phyloP scores from a whole-genome alignment of 2,888 invertebrate species.

The Drosophila melanosoma region DNA sequence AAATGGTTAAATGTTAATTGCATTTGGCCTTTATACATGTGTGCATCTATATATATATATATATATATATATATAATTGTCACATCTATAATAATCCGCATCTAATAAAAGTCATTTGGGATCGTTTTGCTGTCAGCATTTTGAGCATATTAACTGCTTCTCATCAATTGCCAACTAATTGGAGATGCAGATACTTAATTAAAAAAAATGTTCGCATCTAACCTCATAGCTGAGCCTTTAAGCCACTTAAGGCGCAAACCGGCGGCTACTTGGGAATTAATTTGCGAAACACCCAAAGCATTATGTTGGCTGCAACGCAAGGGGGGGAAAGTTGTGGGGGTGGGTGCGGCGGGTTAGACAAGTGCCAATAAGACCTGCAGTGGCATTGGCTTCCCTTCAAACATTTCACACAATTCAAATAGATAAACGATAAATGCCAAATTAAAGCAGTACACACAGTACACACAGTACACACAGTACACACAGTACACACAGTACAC shows the following conservation, averaged over 20 bases:
- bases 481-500: background rate
- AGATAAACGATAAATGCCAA: constrained; percentile 76
- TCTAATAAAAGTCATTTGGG: background rate
- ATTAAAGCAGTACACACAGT: constrained; percentile 45
- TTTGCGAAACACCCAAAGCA: constrained; percentile 61
- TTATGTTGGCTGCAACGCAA: constrained; percentile 23
- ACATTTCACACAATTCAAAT: constrained; percentile 47
- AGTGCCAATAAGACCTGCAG: constrained; percentile 54
- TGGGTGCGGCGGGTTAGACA: constrained; percentile 13
- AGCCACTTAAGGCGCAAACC: constrained; percentile 69
- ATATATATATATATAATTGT: background rate
- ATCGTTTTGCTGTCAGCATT: constrained; percentile 11
- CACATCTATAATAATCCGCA: background rate
- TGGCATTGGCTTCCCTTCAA: constrained; percentile 1
- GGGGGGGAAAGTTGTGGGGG: background rate
- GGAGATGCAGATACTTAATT: constrained; percentile 67
- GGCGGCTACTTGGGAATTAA: constrained; percentile 68
- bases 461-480: constrained; percentile 4
- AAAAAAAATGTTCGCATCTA: constrained; percentile 52
- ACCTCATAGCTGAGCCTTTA: constrained; percentile 64
- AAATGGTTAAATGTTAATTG: background rate
- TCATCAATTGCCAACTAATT: constrained; percentile 70
- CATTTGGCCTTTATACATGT: background rate
- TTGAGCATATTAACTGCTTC: constrained; percentile 10
- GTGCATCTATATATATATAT: background rate